Evolutionary conservation across 2,113 vertebrate genomes (phyloP), one percentile per base, ranked within the genome.

Genomic region (Ellobius talpinus): DNA sequence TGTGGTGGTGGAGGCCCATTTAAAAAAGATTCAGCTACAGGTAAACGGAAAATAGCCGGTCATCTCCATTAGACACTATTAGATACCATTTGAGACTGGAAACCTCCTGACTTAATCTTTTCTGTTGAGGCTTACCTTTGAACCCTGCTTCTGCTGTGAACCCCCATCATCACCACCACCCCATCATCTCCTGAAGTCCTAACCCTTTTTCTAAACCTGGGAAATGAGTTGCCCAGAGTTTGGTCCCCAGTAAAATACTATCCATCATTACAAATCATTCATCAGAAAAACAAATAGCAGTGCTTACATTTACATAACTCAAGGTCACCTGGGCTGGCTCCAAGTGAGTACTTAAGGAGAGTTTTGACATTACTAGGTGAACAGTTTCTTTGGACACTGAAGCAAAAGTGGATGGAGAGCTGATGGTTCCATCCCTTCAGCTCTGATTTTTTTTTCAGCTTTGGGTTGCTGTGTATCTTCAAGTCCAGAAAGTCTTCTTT

Each of bases 41-140:
- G 58, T 76, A 95, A 95, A 89, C 96, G 76, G 81, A 86, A 93
- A 93, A 66, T 81, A 78, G 16, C 45, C 72, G 66, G 39, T 74
- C 39, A 87, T 66, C 24, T 58, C 24, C 42, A 42, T 70, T 73
- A 84, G 52, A 90, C 31, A 79, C 63, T 91, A 4, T 95, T 47
- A 92, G 58, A 58, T 90, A 21, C 52, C 74, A 50, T 42, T 72
- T 79, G 50, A 96, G 33, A 39, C 39, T 65, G 58, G 92, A 78
- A 76, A 65, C 5, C 4, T 1, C 45, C 4, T 85, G 66, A 42
- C 33, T 79, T 95, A 79, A 81, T 95, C 81, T 96, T 89, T 91
- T 95, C 77, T 79, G 7, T 29, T 21, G 29, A 63, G 0, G 17
- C 68, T 26, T 63, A 70, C 7, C 24, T 92, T 87, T 94, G 52